Conservation (phyloP, 2,113 vertebrate genomes). For the Chinchilla lanigera region DNA sequence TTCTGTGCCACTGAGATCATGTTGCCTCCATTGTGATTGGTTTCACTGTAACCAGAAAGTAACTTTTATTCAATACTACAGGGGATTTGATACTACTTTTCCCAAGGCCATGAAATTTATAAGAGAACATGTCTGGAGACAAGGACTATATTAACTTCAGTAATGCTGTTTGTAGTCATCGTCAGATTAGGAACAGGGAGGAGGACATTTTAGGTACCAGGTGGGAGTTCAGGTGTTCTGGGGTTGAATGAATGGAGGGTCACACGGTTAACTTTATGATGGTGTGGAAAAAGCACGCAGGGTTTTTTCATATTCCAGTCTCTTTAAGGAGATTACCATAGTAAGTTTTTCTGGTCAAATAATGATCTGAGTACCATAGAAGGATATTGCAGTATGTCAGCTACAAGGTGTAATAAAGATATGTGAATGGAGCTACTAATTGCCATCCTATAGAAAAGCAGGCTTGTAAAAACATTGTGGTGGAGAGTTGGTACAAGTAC, state of each 20-base stretch:
- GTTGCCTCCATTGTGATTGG: background rate
- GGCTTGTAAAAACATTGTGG: background rate
- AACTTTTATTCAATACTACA: background rate
- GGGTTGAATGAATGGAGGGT: background rate
- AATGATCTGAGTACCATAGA: background rate
- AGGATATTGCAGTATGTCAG: background rate
- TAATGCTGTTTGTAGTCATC: background rate
- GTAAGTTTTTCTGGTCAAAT: background rate
- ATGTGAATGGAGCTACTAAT: background rate
- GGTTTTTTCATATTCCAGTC: background rate
- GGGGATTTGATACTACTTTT: background rate
- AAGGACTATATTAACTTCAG: background rate
- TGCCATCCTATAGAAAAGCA: background rate
- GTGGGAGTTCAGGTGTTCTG: background rate
- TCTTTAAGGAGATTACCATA: background rate
- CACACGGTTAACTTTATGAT: background rate
- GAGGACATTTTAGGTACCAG: background rate
- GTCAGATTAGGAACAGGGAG: background rate
- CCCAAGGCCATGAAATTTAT: background rate
- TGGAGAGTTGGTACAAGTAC: background rate
- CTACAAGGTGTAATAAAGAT: background rate
- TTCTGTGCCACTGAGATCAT: background rate
- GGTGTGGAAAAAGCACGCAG: background rate
- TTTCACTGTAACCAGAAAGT: background rate
- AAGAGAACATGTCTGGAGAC: background rate